Base-by-base conservation (phyloP, 2,888 invertebrate species). In the Sceliomorpha sp. region DNA sequence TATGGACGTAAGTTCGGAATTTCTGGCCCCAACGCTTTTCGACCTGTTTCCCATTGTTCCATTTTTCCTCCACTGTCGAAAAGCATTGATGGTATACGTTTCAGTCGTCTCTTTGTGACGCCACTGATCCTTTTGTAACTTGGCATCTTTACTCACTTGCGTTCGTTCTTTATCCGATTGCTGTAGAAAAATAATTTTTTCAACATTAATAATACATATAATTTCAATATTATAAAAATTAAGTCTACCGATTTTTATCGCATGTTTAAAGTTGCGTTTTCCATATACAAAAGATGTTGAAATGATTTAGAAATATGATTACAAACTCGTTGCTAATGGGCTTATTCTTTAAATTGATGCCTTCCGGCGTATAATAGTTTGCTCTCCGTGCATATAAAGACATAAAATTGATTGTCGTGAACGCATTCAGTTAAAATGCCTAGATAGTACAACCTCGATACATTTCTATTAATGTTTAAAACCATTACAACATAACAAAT, bases 61-160 rank as follows among this genome's bases (percentile, higher is more conserved):
- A 60, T 40, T 70, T 67, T 80, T 79, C 69, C 84, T 79, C 84
- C 87, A 85, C 70, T 84, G 87, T 13, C 82, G 83, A 53, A 86
- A 82, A 1, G 80, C 78, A 48, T 73, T 76, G 44, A 79, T 72
- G 14, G 76, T 73, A 17, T 76, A 74, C 3, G 73, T 76, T n/a
- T 70, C 60, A 6, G 64, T 53, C 12, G 60, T 68, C 75, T 82
- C 77, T 44, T 79, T 80, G 17, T 72, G 74, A 7, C 76, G 72
- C 12, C 77, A 73, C 1, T 77, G 78, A 1, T 81, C 79, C 60
- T 81, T 80, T 12, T 29, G 66, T 15, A 34, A 26, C 26, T 55
- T 68, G 14, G 80, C 72, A 26, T 74, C 79, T 74, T 82, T 62
- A 56, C 44, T 79, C 59, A 78, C 39, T 8, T 71, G 72, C 9